Evolutionary conservation across 2,797 vertebrate genomes (phyloP).

Genomic region (Danio aesculapii): DNA sequence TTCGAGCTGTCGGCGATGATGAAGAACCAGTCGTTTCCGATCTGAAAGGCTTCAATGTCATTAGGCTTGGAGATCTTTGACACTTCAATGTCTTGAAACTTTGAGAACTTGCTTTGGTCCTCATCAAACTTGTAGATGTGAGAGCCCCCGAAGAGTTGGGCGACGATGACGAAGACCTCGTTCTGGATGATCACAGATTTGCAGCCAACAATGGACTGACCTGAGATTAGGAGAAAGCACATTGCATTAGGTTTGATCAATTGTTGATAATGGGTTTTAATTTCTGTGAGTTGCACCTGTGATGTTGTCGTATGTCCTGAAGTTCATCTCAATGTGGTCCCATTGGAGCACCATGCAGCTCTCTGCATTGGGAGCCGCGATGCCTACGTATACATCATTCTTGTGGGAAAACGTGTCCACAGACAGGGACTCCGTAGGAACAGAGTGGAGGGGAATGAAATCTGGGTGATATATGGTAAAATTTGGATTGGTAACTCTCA

Average conservation of each 20-base stretch:
- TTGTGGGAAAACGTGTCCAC: conserved; percentile 95
- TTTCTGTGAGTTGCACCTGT: conserved; percentile 81
- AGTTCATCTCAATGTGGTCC: conserved; percentile 99
- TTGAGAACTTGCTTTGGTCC: conserved; percentile 95
- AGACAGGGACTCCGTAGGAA: conserved; percentile 92
- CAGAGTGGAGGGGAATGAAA: conserved; percentile 93
- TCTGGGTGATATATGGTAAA: conserved; percentile 74
- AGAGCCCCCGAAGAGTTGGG: conserved; percentile 97
- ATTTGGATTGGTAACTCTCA: too few species aligned
- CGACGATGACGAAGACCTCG: conserved; percentile 96
- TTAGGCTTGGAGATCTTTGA: conserved; percentile 98
- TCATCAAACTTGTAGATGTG: conserved; percentile 98
- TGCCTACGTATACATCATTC: conserved; percentile 95
- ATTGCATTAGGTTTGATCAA: not conserved
- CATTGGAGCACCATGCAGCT: conserved; percentile 98
- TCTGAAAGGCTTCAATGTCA: conserved; percentile 95
- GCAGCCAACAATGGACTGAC: conserved; percentile 97
- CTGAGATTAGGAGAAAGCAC: conserved; percentile 70
- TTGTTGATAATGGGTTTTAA: too few species aligned
- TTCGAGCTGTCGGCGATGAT: conserved; percentile 98
- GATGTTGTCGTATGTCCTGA: conserved; percentile 97
- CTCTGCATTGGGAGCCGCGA: conserved; percentile 93
- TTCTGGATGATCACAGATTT: conserved; percentile 93
- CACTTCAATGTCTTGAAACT: conserved; percentile 97
- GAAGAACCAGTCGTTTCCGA: conserved; percentile 92